Conservation (phyloP, 2,797 vertebrate species). For the Smutsia gigantea region DNA sequence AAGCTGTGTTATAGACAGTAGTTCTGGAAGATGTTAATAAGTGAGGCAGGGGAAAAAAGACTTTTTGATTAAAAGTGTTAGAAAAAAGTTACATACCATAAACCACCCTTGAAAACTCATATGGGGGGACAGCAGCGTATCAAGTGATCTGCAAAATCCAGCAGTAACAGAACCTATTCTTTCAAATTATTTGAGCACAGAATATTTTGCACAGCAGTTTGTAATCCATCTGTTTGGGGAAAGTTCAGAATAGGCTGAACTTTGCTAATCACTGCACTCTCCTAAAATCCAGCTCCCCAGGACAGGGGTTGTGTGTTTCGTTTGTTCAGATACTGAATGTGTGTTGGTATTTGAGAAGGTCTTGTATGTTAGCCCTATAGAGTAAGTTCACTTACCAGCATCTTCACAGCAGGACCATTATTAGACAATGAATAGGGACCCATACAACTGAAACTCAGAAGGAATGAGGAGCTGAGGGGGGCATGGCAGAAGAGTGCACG, state of each 20-base stretch:
- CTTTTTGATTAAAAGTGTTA: neutral
- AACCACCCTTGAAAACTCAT: neutral
- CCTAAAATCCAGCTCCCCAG: fast-evolving
- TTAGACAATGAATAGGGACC: neutral
- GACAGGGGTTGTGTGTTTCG: fast-evolving
- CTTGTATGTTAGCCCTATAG: neutral
- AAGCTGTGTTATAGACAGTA: neutral
- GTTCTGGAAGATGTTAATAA: neutral
- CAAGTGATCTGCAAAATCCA: neutral
- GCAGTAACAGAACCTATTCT: neutral
- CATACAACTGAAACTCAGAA: neutral
- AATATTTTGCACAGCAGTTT: neutral
- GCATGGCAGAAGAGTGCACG: fast-evolving
- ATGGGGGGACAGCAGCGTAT: neutral
- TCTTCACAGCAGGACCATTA: neutral
- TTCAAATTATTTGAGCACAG: neutral
- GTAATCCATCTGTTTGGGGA: neutral
- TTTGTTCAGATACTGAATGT: neutral
- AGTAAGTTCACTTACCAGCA: neutral
- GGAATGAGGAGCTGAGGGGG: neutral
- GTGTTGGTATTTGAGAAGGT: neutral
- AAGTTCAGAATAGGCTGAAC: neutral
- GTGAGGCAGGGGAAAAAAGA: neutral
- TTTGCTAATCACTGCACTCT: too few species aligned
- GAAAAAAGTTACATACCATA: neutral